phyloP scores from a whole-genome alignment of 2,797 vertebrate genomes.

The Xiphorhynchus erythropygius region DNA sequence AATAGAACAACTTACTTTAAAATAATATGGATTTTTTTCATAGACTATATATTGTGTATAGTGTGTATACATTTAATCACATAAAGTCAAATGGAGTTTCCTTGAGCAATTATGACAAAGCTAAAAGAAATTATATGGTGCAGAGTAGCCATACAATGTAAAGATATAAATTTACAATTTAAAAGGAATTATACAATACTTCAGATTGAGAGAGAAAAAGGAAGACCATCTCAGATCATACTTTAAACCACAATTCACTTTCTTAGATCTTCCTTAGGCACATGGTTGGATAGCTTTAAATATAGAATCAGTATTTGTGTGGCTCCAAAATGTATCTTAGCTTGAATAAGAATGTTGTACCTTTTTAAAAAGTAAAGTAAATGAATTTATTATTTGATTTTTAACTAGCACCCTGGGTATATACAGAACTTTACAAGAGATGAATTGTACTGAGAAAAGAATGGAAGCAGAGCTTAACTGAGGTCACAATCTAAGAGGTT shows the following conservation, averaged over 20 bases:
- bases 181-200: neutral
- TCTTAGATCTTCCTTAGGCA: neutral
- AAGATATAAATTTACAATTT: neutral
- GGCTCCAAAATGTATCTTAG: conserved; percentile 7
- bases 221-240: neutral
- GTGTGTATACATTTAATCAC: too few species aligned
- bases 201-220: neutral
- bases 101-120: conserved; percentile 6
- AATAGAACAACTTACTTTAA: conserved; percentile 31
- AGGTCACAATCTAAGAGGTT: neutral
- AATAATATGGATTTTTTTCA: conserved; percentile 24
- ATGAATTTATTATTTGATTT: neutral
- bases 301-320: conserved; percentile 36
- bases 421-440: neutral
- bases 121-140: neutral
- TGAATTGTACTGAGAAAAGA: neutral
- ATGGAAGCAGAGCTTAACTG: neutral
- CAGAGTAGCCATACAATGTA: neutral
- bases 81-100: neutral
- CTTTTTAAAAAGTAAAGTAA: neutral
- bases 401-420: neutral
- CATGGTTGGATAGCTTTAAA: conserved; percentile 26
- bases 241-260: neutral
- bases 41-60: neutral
- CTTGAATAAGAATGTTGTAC: neutral